A percentile compares a stretch with the other conserved stretches of the same genome.
phyloP scores from a whole-genome alignment of 1,140 invertebrate species.

The Drosophila suzukii region DNA sequence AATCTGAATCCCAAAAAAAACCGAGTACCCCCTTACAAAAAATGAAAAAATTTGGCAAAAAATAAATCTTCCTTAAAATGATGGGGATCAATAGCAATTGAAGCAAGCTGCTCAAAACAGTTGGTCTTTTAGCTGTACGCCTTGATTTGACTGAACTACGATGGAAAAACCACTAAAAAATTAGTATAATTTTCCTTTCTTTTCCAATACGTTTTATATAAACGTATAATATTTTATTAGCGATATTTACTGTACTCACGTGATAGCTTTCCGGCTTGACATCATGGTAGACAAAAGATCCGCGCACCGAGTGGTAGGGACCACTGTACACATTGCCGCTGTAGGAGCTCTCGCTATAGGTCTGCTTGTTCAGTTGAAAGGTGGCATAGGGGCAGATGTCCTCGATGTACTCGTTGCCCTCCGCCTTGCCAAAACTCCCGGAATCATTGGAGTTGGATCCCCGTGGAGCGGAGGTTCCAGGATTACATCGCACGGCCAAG shows the following conservation, averaged over 20 bases:
- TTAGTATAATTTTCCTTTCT: too few relatives aligned
- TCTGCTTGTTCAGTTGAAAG: slow-evolving; percentile 93
- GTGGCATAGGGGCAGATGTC: slow-evolving; percentile 96
- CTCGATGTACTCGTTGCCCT: slow-evolving; percentile 91
- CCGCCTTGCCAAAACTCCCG: slow-evolving; percentile 85
- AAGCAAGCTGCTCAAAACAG: too few relatives aligned
- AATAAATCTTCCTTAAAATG: too few relatives aligned
- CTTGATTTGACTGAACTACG: too few relatives aligned
- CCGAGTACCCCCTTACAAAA: too few relatives aligned
- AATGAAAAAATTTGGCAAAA: too few relatives aligned
- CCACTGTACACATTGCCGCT: slow-evolving; percentile 94
- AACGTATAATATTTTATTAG: too few relatives aligned
- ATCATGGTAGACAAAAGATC: slow-evolving; percentile 96
- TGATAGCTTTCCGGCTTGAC: slow-evolving; percentile 86
- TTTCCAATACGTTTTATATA: background rate
- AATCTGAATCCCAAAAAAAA: too few relatives aligned
- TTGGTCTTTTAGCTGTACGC: too few relatives aligned
- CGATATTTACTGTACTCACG: slow-evolving; percentile 79
- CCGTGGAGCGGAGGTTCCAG: slow-evolving; percentile 81
- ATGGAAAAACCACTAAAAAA: too few relatives aligned
- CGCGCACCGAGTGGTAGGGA: slow-evolving; percentile 93
- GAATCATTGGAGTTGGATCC: slow-evolving; percentile 85
- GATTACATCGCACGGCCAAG: slow-evolving; percentile 86
- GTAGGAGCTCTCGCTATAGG: slow-evolving; percentile 94
- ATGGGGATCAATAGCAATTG: too few relatives aligned